These are phyloP conservation scores for Tor tambroides DNA, from an alignment of 2,113 vertebrate genomes.

Conservation along the genomic window DNA sequence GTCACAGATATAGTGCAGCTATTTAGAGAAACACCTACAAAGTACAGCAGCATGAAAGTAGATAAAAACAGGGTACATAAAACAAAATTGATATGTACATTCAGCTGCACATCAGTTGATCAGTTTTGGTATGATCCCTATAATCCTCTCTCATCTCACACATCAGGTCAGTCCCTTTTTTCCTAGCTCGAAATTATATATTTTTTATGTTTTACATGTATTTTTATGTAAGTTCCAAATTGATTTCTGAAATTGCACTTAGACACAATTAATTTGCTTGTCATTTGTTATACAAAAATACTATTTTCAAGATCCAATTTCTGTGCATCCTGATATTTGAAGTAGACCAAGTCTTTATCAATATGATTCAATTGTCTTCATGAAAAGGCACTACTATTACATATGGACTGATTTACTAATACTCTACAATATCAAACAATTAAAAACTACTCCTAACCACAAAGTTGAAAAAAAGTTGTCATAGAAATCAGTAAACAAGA, in stretches of 20 bases:
- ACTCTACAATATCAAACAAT: constrained; percentile 58
- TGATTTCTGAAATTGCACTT: constrained; percentile 37
- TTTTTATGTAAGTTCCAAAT: constrained; percentile 7
- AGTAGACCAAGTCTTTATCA: constrained; percentile 38
- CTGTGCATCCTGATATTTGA: constrained; percentile 47
- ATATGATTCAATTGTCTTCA: constrained; percentile 70
- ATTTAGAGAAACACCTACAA: constrained; percentile 60
- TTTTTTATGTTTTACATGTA: not conserved
- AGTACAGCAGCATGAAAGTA: constrained; percentile 68
- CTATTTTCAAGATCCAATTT: constrained; percentile 50
- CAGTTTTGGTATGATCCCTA: constrained; percentile 71
- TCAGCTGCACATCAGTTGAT: constrained; percentile 61
- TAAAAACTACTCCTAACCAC: constrained; percentile 63
- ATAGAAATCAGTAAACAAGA: constrained; percentile 66
- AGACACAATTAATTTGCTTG: constrained; percentile 8
- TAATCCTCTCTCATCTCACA: constrained; percentile 39
- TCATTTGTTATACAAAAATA: constrained; percentile 52
- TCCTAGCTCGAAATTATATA: not conserved
- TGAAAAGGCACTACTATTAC: constrained; percentile 69
- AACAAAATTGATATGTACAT: constrained; percentile 65
- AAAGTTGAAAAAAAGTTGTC: constrained; percentile 66
- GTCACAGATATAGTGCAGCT: constrained; percentile 61
- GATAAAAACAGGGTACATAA: constrained; percentile 39
- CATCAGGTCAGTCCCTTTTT: constrained; percentile 50
- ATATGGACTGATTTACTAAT: constrained; percentile 64